phyloP scores from a whole-genome alignment of 1,140 invertebrate genomes.

The Rhagoletis zephyria region DNA sequence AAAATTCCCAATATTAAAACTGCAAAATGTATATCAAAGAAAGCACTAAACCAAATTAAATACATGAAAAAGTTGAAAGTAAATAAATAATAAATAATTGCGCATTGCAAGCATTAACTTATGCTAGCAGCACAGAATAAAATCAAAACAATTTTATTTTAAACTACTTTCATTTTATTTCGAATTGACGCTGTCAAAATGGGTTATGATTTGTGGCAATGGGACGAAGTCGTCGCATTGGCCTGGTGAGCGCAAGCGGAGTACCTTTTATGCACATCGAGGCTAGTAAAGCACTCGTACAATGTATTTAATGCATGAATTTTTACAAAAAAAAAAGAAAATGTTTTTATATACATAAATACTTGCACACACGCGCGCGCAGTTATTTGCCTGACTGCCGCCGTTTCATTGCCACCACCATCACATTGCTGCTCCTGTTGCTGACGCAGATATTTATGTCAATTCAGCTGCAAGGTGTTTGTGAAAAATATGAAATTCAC shows the following conservation, averaged over 20 bases:
- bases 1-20: too few species aligned
- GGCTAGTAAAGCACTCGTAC: not conserved
- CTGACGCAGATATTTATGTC: conserved; percentile 11
- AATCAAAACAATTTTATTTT: conserved; percentile 10
- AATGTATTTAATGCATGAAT: not conserved
- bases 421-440: not conserved
- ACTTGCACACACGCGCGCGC: not conserved
- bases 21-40: not conserved
- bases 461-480: conserved; percentile 44
- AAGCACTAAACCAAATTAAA: not conserved
- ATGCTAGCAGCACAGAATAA: too few species aligned
- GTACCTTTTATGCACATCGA: too few species aligned
- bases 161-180: conserved; percentile 27
- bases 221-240: not conserved
- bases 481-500: conserved; percentile 38
- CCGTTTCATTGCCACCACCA: not conserved
- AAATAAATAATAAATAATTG: not conserved
- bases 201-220: not conserved
- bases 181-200: conserved; percentile 20
- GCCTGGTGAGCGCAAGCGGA: too few species aligned
- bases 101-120: not conserved
- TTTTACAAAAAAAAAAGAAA: not conserved
- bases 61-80: not conserved
- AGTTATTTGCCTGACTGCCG: not conserved
- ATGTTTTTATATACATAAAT: not conserved